Conservation (phyloP, 2,888 invertebrate species). For the Pyrrhia umbra region DNA sequence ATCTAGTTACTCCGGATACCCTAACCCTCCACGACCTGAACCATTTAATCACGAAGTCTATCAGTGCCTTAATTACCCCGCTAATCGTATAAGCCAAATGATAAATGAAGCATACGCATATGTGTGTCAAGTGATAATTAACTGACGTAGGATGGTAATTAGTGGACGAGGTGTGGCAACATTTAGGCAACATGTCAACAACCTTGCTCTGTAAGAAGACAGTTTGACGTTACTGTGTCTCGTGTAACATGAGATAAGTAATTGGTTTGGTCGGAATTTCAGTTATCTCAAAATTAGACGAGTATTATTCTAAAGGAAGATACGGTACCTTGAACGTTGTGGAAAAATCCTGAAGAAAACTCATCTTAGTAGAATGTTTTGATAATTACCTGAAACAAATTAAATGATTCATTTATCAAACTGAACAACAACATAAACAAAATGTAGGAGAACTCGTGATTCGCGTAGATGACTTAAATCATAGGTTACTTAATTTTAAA, state of each 20-base stretch:
- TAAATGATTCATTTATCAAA: constrained; percentile 14
- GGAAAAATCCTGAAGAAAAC: neutral
- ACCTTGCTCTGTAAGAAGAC: constrained; percentile 43
- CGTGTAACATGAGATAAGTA: constrained; percentile 12
- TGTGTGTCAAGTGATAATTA: constrained; percentile 64
- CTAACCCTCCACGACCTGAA: constrained; percentile 37
- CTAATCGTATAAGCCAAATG: constrained; percentile 67
- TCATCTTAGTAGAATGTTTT: constrained; percentile 1
- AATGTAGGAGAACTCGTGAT: neutral
- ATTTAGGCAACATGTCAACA: constrained; percentile 47
- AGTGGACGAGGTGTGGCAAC: constrained; percentile 52
- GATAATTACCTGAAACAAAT: constrained; percentile 67
- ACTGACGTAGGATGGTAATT: constrained; percentile 54
- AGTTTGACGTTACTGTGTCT: constrained; percentile 37
- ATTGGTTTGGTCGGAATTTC: constrained; percentile 8
- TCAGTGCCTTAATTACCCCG: constrained; percentile 66
- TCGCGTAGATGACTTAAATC: too few species aligned
- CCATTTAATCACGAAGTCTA: constrained; percentile 62
- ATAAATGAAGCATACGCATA: constrained; percentile 53
- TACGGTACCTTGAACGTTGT: constrained; percentile 1
- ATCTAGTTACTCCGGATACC: constrained; percentile 11
- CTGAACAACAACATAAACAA: neutral
- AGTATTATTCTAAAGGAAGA: neutral
- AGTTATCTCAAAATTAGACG: neutral
- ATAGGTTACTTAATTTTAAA: constrained; percentile 4